Evolutionary conservation across 2,797 vertebrate genomes (phyloP).

Genomic region (Chrosomus eos): DNA sequence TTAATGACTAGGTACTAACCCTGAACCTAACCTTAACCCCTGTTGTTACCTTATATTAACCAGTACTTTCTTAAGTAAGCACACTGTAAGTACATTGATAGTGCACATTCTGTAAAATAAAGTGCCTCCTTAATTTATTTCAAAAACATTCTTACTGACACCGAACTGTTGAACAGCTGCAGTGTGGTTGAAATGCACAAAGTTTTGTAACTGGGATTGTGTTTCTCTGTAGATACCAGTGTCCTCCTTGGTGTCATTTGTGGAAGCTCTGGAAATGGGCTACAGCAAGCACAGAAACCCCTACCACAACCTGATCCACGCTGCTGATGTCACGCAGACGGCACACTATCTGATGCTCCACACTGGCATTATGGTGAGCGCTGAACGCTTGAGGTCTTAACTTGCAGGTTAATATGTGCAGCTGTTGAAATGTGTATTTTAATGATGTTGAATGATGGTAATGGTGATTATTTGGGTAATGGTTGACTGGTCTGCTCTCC

Average conservation of each 20-base stretch:
- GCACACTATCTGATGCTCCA: conserved; percentile 97
- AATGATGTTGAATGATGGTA: neutral
- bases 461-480: conserved; percentile 15
- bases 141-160: neutral
- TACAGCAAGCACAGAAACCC: conserved; percentile 98
- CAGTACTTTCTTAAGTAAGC: no score
- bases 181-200: neutral
- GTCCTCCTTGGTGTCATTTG: conserved; percentile 86
- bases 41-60: no score
- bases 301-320: conserved; percentile 96
- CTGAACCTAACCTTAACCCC: no score
- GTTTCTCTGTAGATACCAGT: conserved; percentile 85
- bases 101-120: neutral
- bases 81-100: neutral
- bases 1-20: no score
- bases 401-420: neutral
- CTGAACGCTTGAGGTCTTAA: conserved; percentile 6
- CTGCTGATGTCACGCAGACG: conserved; percentile 96
- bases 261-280: conserved; percentile 89
- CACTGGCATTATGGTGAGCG: conserved; percentile 96
- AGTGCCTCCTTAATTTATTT: neutral
- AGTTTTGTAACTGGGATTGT: neutral
- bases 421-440: neutral
- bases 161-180: neutral
- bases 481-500: conserved; percentile 33